Percentiles rank a stretch among this genome's conserved stretches.
Conservation (phyloP, 1,140 invertebrate genomes). For the Nephila pilipes region DNA sequence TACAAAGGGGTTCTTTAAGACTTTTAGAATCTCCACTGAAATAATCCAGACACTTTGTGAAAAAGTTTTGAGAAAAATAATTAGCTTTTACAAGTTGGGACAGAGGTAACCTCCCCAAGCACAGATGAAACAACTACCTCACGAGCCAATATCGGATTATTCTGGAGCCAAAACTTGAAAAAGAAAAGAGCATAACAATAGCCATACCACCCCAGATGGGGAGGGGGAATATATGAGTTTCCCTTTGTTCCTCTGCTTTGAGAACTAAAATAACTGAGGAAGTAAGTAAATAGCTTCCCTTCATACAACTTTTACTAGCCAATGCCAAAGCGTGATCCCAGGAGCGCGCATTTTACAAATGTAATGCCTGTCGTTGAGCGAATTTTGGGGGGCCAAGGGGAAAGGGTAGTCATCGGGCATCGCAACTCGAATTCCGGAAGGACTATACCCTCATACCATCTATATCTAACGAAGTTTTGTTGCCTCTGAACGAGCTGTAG, state of each 20-base stretch:
- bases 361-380: conserved; percentile 63
- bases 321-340: conserved; percentile 4
- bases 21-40: background rate
- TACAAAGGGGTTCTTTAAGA: too few species aligned
- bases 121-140: background rate
- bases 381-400: background rate
- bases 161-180: background rate
- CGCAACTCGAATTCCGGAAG: conserved; percentile 30
- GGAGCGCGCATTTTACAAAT: conserved; percentile 67
- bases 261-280: conserved; percentile 43
- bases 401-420: background rate
- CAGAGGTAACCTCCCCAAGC: background rate
- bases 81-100: background rate
- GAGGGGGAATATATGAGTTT: background rate
- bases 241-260: background rate
- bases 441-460: conserved; percentile 67
- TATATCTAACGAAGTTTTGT: conserved; percentile 73
- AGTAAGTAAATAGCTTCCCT: conserved; percentile 50
- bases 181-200: conserved; percentile 2
- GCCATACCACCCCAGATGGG: background rate
- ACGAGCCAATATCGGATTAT: conserved; percentile 19
- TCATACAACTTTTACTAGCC: conserved; percentile 66
- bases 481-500: conserved; percentile 32
- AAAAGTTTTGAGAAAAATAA: background rate
- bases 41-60: background rate